Conservation (phyloP, 2,888 invertebrate species). For the Tridacna gigas region DNA sequence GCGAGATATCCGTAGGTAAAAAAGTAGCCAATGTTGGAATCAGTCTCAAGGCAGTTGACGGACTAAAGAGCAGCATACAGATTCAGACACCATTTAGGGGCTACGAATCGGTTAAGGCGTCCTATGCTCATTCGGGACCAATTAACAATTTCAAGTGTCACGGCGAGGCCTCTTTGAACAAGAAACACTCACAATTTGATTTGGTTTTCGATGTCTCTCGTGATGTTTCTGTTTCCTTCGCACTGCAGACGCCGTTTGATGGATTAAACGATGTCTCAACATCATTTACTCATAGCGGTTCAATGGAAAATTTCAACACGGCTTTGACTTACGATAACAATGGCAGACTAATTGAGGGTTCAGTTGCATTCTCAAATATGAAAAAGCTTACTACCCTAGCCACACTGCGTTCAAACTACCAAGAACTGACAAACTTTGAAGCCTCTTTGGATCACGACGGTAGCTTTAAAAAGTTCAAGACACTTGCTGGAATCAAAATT, state of each 20-base stretch:
- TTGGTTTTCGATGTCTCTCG: slow-evolving; percentile 27
- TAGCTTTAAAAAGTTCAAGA: slow-evolving; percentile 1
- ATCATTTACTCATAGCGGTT: slow-evolving; percentile 36
- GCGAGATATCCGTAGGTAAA: slow-evolving; percentile 36
- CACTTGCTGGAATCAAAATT: slow-evolving; percentile 31
- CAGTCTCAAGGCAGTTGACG: slow-evolving; percentile 35
- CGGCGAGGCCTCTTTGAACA: slow-evolving; percentile 35
- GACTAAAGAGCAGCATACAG: slow-evolving; percentile 26
- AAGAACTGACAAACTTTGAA: neutral
- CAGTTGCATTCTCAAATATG: slow-evolving; percentile 19
- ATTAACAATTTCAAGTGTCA: slow-evolving; percentile 43
- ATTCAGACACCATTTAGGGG: slow-evolving; percentile 41
- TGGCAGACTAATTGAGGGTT: slow-evolving; percentile 31
- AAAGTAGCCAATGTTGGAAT: slow-evolving; percentile 30
- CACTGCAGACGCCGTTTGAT: slow-evolving; percentile 36
- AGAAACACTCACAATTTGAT: slow-evolving; percentile 26
- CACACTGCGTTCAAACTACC: slow-evolving; percentile 17
- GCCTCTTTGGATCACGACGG: neutral
- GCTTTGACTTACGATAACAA: slow-evolving; percentile 19
- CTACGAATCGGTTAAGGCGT: slow-evolving; percentile 28
- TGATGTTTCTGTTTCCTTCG: slow-evolving; percentile 27
- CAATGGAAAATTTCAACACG: slow-evolving; percentile 37
- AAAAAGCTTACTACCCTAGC: slow-evolving; percentile 21
- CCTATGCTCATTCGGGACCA: slow-evolving; percentile 40
- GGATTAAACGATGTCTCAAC: slow-evolving; percentile 36